These are phyloP conservation scores for Dissostichus mawsoni DNA, from an alignment of 2,113 vertebrate genomes.

Conservation along the genomic window DNA sequence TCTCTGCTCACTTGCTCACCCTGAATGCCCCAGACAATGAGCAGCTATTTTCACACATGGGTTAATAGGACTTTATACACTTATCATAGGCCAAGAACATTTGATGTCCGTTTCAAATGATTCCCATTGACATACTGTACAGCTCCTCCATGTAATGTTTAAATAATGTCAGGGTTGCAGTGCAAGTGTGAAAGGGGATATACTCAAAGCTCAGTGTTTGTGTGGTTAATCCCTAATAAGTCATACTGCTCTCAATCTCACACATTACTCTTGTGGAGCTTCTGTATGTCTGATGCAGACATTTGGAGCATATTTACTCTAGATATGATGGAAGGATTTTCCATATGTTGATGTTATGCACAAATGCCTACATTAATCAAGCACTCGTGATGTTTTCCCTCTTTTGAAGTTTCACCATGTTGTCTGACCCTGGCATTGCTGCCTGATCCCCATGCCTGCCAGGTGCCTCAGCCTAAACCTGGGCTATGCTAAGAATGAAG, in stretches of 20 bases:
- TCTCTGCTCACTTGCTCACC: no score
- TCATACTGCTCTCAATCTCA: not conserved
- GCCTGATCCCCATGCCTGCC: constrained; percentile 58
- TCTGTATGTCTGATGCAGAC: not conserved
- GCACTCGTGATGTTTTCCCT: constrained; percentile 28
- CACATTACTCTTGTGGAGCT: not conserved
- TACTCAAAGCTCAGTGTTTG: constrained; percentile 12
- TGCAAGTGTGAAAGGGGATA: no score
- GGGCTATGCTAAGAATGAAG: constrained; percentile 73
- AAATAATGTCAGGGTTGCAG: no score
- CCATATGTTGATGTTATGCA: constrained; percentile 21
- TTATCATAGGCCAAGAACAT: no score
- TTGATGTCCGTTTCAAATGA: no score
- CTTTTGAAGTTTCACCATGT: constrained; percentile 43
- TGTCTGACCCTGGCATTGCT: constrained; percentile 29
- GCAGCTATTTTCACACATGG: no score
- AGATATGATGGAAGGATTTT: constrained; percentile 5
- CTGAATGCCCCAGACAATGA: no score
- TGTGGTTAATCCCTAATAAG: constrained; percentile 1
- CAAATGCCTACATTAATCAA: constrained; percentile 32
- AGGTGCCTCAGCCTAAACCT: constrained; percentile 62
- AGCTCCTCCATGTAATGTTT: no score
- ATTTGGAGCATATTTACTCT: not conserved
- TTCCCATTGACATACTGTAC: no score
- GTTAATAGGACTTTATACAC: no score